These are phyloP conservation scores for Leptogaster cylindrica DNA, from an alignment of 2,888 invertebrate genomes.

Conservation along the genomic window DNA sequence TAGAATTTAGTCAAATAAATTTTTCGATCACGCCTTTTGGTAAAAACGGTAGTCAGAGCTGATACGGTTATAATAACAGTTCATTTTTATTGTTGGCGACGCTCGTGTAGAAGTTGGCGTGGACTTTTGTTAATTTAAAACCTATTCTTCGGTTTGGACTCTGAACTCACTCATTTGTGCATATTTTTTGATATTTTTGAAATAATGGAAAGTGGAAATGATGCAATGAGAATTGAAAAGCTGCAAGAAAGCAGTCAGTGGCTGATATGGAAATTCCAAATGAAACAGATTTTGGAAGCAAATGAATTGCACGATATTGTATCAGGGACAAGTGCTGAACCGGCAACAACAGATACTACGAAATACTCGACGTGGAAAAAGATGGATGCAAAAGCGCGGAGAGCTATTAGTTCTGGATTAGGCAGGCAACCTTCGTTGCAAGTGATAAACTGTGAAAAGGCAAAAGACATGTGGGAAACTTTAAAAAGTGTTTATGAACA, in stretches of 20 bases:
- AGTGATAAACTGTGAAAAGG: constrained; percentile 38
- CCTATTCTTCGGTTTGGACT: too few species aligned
- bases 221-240: constrained; percentile 38
- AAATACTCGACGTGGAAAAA: constrained; percentile 1
- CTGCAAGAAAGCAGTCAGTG: constrained; percentile 28
- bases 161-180: too few species aligned
- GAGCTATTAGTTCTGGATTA: constrained; percentile 27
- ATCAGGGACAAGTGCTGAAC: not conserved
- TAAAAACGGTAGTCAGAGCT: not conserved
- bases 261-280: constrained; percentile 37
- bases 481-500: constrained; percentile 35
- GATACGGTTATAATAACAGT: not conserved
- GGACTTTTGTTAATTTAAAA: too few species aligned
- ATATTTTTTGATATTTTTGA: not conserved
- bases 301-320: constrained; percentile 29
- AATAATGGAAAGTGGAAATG: constrained; percentile 21
- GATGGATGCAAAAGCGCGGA: constrained; percentile 34
- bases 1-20: not conserved
- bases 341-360: not conserved
- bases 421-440: constrained; percentile 26
- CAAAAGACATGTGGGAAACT: not conserved
- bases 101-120: not conserved
- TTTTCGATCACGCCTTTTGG: not conserved
- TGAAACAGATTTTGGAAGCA: constrained; percentile 24
- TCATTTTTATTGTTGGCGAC: not conserved